Conservation (phyloP, 2,113 vertebrate species). For the Petaurus breviceps region DNA sequence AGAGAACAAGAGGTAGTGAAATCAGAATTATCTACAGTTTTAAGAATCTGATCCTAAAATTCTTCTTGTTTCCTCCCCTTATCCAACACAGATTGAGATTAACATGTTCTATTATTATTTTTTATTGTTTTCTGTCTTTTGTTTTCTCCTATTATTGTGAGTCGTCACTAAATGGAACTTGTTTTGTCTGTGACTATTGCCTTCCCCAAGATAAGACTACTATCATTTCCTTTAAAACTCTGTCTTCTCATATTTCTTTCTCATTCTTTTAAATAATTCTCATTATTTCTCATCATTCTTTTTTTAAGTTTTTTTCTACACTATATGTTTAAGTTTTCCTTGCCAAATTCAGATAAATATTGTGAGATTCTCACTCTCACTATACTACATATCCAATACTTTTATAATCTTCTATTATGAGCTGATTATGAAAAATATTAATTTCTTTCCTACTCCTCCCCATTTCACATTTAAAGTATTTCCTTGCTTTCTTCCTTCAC, state of each 20-base stretch:
- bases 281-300: no score
- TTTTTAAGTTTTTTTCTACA: background rate
- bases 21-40: background rate
- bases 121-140: background rate
- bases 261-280: no score
- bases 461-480: background rate
- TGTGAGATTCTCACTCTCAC: background rate
- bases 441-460: background rate
- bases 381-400: background rate
- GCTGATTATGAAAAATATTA: background rate
- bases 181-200: background rate
- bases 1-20: background rate
- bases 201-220: background rate
- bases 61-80: background rate
- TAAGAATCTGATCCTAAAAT: background rate
- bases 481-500: background rate
- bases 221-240: background rate
- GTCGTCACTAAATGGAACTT: background rate
- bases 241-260: background rate
- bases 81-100: background rate
- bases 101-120: background rate
- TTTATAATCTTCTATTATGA: conserved; percentile 2
- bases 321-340: background rate
- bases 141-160: background rate
- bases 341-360: conserved; percentile 5